A percentile compares a stretch with the other conserved stretches of the same genome.
phyloP scores from a whole-genome alignment of 2,888 invertebrate genomes.

The Acleris cristana region DNA sequence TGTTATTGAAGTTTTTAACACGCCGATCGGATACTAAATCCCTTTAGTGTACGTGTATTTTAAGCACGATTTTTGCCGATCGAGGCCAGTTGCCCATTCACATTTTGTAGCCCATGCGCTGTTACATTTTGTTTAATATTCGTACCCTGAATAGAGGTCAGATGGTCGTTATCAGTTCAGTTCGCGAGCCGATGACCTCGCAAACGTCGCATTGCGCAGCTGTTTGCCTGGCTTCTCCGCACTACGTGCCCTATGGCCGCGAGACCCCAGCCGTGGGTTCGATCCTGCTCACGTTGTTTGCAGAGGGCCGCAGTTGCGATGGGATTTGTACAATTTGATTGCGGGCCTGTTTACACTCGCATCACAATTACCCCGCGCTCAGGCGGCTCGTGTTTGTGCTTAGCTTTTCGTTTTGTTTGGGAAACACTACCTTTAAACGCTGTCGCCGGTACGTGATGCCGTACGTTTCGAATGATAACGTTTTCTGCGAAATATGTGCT shows the following conservation, averaged over 20 bases:
- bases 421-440: not conserved
- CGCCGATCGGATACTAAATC: not conserved
- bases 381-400: constrained; percentile 19
- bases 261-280: constrained; percentile 10
- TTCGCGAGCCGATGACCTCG: constrained; percentile 57
- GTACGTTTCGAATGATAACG: no score
- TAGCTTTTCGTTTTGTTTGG: constrained; percentile 6
- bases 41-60: not conserved
- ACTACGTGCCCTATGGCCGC: constrained; percentile 28
- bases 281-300: constrained; percentile 28
- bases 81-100: not conserved
- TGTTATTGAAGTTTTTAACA: not conserved
- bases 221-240: constrained; percentile 46
- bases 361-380: constrained; percentile 26
- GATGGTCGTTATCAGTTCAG: constrained; percentile 55
- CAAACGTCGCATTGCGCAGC: constrained; percentile 65
- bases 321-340: constrained; percentile 35
- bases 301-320: constrained; percentile 21
- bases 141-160: constrained; percentile 46
- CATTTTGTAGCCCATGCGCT: not conserved
- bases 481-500: no score
- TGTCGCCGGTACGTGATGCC: not conserved
- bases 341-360: constrained; percentile 29
- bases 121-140: constrained; percentile 11
- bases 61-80: not conserved